These are phyloP conservation scores for Drepana falcataria DNA, from an alignment of 2,888 invertebrate species.

Conservation along the genomic window DNA sequence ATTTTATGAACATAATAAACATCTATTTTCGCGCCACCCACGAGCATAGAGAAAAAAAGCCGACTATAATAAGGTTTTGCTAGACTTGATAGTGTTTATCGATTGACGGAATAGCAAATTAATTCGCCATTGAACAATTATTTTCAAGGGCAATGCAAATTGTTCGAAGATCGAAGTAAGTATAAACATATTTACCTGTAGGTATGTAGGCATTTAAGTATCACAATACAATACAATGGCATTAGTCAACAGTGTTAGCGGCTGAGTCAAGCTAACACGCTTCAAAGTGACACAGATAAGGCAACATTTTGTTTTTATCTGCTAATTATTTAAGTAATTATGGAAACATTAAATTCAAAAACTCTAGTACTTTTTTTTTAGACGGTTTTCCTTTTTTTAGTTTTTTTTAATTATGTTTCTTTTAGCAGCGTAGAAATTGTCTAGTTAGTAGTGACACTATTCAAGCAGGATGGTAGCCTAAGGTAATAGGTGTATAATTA, in stretches of 20 bases:
- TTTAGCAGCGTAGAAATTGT: too few relatives aligned
- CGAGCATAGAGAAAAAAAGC: too few relatives aligned
- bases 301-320: neutral
- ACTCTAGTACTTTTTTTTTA: too few relatives aligned
- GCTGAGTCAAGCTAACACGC: neutral
- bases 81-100: constrained; percentile 4
- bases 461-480: neutral
- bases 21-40: too few relatives aligned
- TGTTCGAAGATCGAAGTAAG: neutral
- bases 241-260: neutral
- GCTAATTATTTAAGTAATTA: neutral
- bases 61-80: too few relatives aligned
- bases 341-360: neutral
- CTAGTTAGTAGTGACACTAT: too few relatives aligned
- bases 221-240: neutral
- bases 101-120: constrained; percentile 24
- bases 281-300: neutral
- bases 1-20: too few relatives aligned
- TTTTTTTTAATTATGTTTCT: too few relatives aligned
- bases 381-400: too few relatives aligned
- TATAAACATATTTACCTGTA: neutral
- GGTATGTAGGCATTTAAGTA: neutral
- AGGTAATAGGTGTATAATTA: too few relatives aligned
- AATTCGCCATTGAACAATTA: constrained; percentile 26
- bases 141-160: constrained; percentile 25